phyloP scores from a whole-genome alignment of 2,797 vertebrate genomes.

The Argentina silus region DNA sequence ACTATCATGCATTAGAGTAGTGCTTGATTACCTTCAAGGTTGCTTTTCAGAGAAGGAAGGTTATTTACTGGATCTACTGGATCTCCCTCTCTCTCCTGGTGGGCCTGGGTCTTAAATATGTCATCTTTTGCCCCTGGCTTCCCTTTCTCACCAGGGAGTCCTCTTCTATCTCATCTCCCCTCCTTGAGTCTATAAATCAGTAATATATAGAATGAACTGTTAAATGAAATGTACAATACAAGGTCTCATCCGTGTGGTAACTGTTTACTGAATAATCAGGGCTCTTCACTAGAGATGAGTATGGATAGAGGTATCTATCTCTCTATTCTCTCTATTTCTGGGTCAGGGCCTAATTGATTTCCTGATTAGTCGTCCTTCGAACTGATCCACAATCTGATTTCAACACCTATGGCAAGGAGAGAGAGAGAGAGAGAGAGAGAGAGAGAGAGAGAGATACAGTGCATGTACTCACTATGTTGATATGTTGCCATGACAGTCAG shows the following conservation, averaged over 20 bases:
- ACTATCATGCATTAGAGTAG: too few species aligned
- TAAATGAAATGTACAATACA: too few species aligned
- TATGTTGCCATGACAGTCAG: background rate
- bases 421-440: conserved; percentile 13
- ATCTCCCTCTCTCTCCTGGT: too few species aligned
- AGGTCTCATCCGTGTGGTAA: background rate
- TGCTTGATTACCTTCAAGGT: too few species aligned
- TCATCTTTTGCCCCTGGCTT: too few species aligned
- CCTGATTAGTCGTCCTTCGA: conserved; percentile 85
- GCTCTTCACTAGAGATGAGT: conserved; percentile 64
- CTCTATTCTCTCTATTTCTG: conserved; percentile 87
- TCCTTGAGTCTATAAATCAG: too few species aligned
- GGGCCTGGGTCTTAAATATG: too few species aligned
- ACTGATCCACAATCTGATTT: conserved; percentile 80
- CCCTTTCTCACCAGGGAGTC: too few species aligned
- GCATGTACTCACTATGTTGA: background rate
- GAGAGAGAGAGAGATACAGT: conserved; percentile 9
- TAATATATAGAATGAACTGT: too few species aligned
- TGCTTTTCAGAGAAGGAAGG: too few species aligned
- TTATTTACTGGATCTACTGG: too few species aligned
- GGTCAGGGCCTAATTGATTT: conserved; percentile 93
- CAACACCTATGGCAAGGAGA: conserved; percentile 59
- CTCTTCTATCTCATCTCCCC: too few species aligned
- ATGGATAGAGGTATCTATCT: conserved; percentile 72
- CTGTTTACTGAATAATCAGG: conserved; percentile 52